Conservation (phyloP, 2,888 invertebrate species). For the Toxonevra muliebris region DNA sequence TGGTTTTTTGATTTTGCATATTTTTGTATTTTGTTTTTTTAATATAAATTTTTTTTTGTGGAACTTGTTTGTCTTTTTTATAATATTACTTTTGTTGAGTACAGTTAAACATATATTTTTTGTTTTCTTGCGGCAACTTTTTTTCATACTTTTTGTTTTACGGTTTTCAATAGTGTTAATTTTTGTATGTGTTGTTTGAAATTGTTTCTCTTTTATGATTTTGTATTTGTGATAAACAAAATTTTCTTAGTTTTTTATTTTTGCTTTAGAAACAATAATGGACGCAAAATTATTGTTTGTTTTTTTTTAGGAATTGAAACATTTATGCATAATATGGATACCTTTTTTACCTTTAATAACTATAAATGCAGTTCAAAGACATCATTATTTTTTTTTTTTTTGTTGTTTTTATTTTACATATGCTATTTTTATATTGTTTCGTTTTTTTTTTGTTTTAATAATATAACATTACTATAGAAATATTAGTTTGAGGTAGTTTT, state of each 20-base stretch:
- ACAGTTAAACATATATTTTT: not conserved
- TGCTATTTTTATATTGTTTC: not conserved
- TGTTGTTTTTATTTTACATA: not conserved
- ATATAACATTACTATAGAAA: constrained; percentile 54
- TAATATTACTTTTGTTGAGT: not conserved
- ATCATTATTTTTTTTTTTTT: constrained; percentile 20
- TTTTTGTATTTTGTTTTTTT: not conserved
- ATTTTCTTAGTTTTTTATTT: too few relatives aligned
- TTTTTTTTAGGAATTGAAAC: constrained; percentile 16
- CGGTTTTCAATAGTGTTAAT: constrained; percentile 20
- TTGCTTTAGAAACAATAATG: constrained; percentile 13
- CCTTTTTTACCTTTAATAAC: constrained; percentile 20
- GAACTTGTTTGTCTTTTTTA: constrained; percentile 10
- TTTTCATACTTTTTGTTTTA: constrained; percentile 24
- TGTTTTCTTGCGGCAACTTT: not conserved
- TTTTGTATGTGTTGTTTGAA: not conserved
- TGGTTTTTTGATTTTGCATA: too few relatives aligned
- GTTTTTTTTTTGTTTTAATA: constrained; percentile 15
- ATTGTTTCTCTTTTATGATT: not conserved
- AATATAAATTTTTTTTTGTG: not conserved
- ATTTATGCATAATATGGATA: not conserved
- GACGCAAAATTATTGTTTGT: constrained; percentile 38
- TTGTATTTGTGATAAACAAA: not conserved
- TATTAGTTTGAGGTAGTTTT: constrained; percentile 60
- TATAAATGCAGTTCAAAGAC: constrained; percentile 56